phyloP scores from a whole-genome alignment of 1,140 invertebrate genomes.

The Magallana gigas region DNA sequence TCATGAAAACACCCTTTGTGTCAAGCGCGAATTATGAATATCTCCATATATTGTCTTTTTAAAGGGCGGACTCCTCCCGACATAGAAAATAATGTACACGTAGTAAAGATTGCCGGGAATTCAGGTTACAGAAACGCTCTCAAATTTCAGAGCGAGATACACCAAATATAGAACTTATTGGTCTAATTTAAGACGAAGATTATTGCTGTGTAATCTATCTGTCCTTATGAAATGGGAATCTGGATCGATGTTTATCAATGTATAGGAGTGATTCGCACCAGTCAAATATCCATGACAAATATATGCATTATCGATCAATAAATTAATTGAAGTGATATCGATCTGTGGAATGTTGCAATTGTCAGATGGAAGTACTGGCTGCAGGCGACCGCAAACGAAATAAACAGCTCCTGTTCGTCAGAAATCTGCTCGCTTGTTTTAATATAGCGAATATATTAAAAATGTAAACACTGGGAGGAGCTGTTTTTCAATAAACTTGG shows the following conservation, averaged over 20 bases:
- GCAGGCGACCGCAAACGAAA: not conserved
- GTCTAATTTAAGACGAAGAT: not conserved
- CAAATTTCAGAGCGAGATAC: not conserved
- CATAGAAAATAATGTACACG: not conserved
- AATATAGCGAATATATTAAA: constrained; percentile 33
- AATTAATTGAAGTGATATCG: constrained; percentile 8
- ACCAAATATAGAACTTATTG: not conserved
- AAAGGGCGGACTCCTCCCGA: not conserved
- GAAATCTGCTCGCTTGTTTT: constrained; percentile 1
- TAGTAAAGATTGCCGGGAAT: not conserved
- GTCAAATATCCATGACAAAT: not conserved
- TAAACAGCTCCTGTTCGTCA: not conserved
- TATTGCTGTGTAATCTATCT: not conserved
- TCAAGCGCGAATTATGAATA: not conserved
- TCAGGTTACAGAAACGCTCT: too few relatives aligned
- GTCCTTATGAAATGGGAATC: not conserved
- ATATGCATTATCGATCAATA: constrained; percentile 4
- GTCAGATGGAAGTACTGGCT: not conserved
- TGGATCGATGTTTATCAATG: not conserved
- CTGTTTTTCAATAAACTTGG: constrained; percentile 29
- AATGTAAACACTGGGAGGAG: constrained; percentile 21
- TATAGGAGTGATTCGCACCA: not conserved
- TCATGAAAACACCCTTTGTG: not conserved
- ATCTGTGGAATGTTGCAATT: constrained; percentile 12
- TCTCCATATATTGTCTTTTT: not conserved